Base-by-base conservation (phyloP, 2,888 invertebrate genomes). In the Pachymerium ferrugineum region DNA sequence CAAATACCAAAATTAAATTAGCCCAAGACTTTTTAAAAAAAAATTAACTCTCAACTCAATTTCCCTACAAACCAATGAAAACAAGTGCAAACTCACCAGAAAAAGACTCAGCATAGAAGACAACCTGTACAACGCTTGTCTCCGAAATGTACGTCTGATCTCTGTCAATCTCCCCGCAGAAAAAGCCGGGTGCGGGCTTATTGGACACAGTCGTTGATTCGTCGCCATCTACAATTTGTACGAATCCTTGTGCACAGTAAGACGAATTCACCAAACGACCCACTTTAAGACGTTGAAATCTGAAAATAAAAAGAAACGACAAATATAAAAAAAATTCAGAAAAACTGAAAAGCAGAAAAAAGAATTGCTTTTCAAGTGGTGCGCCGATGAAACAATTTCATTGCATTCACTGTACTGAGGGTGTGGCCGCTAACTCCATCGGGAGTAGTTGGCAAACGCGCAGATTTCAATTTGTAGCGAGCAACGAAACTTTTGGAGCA, bases 101-200 rank as follows among this genome's bases (percentile, higher is more conserved):
- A 85, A 93, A 94, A 85, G 94, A 94, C 83, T 94, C 94, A 47
- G 92, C 91, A 82, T 93, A 93, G 85, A 94, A 94, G 77, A 93
- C 87, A 76, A 95, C 89, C 83, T 93, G 92, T 74, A 95, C 93
- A 84, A 93, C 93, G 82, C 92, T 93, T 73, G 94, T 95, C 85
- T 95, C 94, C 73, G 94, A 94, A 83, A 94, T 94, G 86, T 94
- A 94, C 30, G 93, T 94, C 84, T 94, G 93, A 0, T 94, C 93
- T 80, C 94, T 94, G 80, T 95, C 94, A 71, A 92, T 93, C 83
- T 95, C 94, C 0, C 94, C 95, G 81, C 95, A 95, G 83, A 94
- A 95, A 80, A 92, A 89, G 2, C 94, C 94, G 0, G 93, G 92
- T 79, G 93, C 92, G 79, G 92, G 91, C 35, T 93, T 87, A 83